These are phyloP conservation scores for Amyelois transitella DNA, from an alignment of 1,140 invertebrate species.

Conservation along the genomic window DNA sequence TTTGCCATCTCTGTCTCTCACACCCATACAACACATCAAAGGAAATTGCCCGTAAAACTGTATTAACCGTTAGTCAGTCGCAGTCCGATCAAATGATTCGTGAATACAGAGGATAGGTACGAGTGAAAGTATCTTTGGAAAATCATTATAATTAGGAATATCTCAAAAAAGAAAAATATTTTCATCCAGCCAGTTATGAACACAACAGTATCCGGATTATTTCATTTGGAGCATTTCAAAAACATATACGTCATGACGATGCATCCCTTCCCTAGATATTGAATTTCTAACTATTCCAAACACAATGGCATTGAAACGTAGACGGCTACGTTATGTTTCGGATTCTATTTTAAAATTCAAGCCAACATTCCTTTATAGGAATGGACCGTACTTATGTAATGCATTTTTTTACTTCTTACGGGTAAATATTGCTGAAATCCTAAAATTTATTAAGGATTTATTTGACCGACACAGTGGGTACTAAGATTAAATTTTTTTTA, in stretches of 20 bases:
- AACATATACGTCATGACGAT: neutral
- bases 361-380: neutral
- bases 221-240: neutral
- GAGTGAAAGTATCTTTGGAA: no score
- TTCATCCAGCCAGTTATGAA: neutral
- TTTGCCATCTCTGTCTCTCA: neutral
- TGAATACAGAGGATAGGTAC: constrained; percentile 6
- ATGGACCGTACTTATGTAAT: neutral
- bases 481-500: no score
- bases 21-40: neutral
- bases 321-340: neutral
- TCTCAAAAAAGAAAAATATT: no score
- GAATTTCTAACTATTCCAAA: neutral
- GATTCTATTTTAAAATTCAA: neutral
- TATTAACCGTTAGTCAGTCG: constrained; percentile 2
- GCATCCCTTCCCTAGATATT: neutral
- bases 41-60: constrained; percentile 4
- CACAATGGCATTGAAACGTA: neutral
- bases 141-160: no score
- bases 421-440: no score
- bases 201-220: neutral
- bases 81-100: constrained; percentile 16
- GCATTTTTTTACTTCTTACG: no score
- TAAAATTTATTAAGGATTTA: no score
- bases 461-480: no score